Base-by-base conservation (phyloP, 2,113 vertebrate species). In the Oreochromis tanganicae region DNA sequence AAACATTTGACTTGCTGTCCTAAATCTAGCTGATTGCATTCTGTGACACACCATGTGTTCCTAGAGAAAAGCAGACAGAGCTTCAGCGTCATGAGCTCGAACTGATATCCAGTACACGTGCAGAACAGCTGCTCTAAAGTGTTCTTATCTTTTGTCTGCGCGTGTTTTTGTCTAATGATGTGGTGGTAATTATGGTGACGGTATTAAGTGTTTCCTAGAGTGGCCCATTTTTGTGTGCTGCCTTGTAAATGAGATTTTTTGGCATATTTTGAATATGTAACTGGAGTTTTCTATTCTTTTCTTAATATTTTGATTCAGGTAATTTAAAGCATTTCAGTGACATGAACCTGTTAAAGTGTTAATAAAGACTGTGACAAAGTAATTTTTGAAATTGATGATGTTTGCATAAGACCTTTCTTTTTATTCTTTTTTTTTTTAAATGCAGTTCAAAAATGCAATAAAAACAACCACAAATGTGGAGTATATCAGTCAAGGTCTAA, bases 361-460 rank as follows among this genome's bases (percentile, higher is more conserved):
- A 89, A 88, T 90, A 87, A 88, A 89, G 48, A 46, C 71, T 46
- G 16, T 85, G n/a, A 81, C 57, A 57, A 75, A 50, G 4, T 48
- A 36, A 52, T 83, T 73, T 66, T 13, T 9, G 1, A 52, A 32
- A 32, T 54, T n/a, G 17, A n/a, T 82, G 9, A 13, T 87, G 46
- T 75, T 73, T 36, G 32, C 9, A 55, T 29, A 3, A 80, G 63
- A 21, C n/a, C 3, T 86, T 87, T 61, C 34, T 17, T 38, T 48
- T 21, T 9, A 6, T 0, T 36, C 34, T 36, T 36, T 34, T 34
- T 34, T 32, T 32, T 32, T 29, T 4, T 27, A 75, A 38, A 82
- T 57, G 11, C 7, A 50, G 17, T 82, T 29, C 7, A 14, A 81
- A 46, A 81, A 78, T 24, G 6, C 19, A 57, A 21, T 46, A 36